Conservation (phyloP, 2,888 invertebrate genomes). For the Drosophila testacea region DNA sequence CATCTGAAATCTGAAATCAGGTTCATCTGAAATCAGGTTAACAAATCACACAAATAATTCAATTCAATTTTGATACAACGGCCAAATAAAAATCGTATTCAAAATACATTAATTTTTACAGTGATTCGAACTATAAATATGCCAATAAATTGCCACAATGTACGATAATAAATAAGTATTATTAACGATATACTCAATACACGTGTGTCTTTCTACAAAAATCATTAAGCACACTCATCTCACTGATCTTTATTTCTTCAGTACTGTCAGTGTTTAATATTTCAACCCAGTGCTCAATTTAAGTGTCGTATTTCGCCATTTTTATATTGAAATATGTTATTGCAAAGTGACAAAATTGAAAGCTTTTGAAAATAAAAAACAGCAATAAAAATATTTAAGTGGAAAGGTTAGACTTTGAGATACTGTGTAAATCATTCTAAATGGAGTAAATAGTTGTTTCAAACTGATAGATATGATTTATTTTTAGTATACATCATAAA, state of each 20-base stretch:
- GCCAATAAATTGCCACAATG: slow-evolving; percentile 39
- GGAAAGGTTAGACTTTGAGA: too few relatives aligned
- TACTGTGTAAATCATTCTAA: too few relatives aligned
- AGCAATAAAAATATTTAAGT: too few relatives aligned
- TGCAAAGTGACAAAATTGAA: not conserved
- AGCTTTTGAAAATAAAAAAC: too few relatives aligned
- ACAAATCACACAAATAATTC: slow-evolving; percentile 16
- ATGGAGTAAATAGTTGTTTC: too few relatives aligned
- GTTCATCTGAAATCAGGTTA: slow-evolving; percentile 35
- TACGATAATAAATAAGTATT: slow-evolving; percentile 38
- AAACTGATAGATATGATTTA: too few relatives aligned
- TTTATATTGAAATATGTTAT: not conserved
- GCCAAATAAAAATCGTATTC: slow-evolving; percentile 29
- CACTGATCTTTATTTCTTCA: slow-evolving; percentile 10
- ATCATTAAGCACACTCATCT: not conserved
- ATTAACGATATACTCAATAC: slow-evolving; percentile 3
- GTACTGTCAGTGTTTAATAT: slow-evolving; percentile 10
- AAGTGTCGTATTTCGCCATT: not conserved
- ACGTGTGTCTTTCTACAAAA: slow-evolving; percentile 4
- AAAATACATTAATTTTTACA: slow-evolving; percentile 36
- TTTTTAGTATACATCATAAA: too few relatives aligned
- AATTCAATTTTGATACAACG: slow-evolving; percentile 7
- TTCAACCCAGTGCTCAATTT: not conserved
- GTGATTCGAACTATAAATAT: slow-evolving; percentile 35
- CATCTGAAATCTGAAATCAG: slow-evolving; percentile 30